phyloP scores from a whole-genome alignment of 2,888 invertebrate genomes.

The Trachelus tabidus region DNA sequence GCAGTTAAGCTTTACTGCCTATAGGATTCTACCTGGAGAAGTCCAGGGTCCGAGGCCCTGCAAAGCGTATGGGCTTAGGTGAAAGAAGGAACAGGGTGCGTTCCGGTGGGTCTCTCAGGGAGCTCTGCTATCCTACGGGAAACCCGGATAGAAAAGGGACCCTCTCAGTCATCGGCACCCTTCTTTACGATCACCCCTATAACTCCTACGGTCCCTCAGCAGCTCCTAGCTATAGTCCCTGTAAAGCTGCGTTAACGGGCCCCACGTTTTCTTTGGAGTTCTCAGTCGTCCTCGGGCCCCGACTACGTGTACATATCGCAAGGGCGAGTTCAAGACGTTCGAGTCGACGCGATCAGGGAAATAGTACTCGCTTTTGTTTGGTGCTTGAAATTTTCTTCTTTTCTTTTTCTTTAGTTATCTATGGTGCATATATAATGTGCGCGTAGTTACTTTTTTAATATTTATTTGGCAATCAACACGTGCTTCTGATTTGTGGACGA shows the following conservation, averaged over 20 bases:
- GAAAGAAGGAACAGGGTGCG: slow-evolving; percentile 12
- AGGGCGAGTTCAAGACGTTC: background rate
- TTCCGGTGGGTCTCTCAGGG: background rate
- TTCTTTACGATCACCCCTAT: slow-evolving; percentile 30
- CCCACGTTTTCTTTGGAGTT: slow-evolving; percentile 57
- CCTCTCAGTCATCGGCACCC: slow-evolving; percentile 47
- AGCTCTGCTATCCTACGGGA: slow-evolving; percentile 40
- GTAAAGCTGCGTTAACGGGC: slow-evolving; percentile 38
- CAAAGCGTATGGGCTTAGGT: background rate
- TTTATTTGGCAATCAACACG: background rate
- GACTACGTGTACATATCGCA: slow-evolving; percentile 27
- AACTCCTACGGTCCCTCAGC: background rate
- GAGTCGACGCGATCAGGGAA: background rate
- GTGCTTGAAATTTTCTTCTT: background rate
- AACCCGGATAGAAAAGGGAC: slow-evolving; percentile 44
- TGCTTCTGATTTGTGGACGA: background rate
- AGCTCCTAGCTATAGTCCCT: background rate
- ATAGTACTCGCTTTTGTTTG: background rate
- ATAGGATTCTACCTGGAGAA: slow-evolving; percentile 4
- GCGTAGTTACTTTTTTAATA: background rate
- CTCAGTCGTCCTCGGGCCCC: slow-evolving; percentile 49
- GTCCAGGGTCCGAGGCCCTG: background rate
- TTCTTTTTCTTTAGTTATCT: background rate
- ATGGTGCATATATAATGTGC: background rate
- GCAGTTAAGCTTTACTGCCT: background rate